Conservation (phyloP, 2,888 invertebrate genomes). For the Orthosia gracilis region DNA sequence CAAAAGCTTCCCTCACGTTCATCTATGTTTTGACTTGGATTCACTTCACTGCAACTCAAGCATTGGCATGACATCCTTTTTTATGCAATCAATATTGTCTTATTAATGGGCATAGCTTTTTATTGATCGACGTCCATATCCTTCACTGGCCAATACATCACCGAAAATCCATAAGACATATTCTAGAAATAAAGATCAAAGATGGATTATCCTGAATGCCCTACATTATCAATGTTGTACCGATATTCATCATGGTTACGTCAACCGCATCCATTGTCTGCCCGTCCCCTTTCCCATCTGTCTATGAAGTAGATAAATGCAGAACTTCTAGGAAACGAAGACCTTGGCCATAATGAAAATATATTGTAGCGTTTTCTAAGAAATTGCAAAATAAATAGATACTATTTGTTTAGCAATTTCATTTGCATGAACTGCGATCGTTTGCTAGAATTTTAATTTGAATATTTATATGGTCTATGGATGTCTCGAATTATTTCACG, state of each 20-base stretch:
- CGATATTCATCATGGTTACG: constrained; percentile 11
- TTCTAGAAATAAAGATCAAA: constrained; percentile 3
- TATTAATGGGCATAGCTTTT: background rate
- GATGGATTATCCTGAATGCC: constrained; percentile 17
- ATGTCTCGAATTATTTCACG: background rate
- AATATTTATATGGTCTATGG: constrained; percentile 14
- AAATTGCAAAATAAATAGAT: constrained; percentile 38
- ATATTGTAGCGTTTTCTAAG: constrained; percentile 31
- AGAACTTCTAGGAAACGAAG: constrained; percentile 34
- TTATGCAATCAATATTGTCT: background rate
- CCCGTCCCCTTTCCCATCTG: constrained; percentile 6
- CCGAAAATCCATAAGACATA: background rate
- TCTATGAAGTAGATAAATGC: constrained; percentile 11
- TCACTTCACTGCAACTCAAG: background rate
- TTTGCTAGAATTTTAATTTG: constrained; percentile 36
- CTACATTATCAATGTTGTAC: background rate
- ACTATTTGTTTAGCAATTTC: constrained; percentile 31
- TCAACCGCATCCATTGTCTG: constrained; percentile 38
- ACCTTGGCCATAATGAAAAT: constrained; percentile 31
- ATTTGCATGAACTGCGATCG: constrained; percentile 30
- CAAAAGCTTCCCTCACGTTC: background rate
- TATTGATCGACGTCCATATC: background rate
- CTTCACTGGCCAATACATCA: background rate
- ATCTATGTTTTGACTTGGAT: constrained; percentile 1
- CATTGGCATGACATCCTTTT: background rate